Percentiles rank a stretch among this genome's conserved stretches.
phyloP scores from a whole-genome alignment of 2,797 vertebrate species.

The Halcyon leucocephala region DNA sequence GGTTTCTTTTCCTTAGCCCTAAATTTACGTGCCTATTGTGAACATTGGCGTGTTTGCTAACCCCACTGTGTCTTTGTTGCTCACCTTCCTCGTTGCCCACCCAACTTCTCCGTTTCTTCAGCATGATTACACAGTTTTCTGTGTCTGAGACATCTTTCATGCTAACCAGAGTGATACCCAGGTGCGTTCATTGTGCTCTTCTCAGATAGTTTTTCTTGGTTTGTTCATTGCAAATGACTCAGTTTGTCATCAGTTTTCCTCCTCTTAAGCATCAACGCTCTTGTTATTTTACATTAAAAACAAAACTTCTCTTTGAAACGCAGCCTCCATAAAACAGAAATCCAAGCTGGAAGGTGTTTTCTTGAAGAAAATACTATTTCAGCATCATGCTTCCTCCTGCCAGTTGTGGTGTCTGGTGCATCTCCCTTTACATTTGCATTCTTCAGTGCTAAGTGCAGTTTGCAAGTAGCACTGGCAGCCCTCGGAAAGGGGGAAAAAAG shows the following conservation, averaged over 20 bases:
- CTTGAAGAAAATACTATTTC: background rate
- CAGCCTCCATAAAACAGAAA: background rate
- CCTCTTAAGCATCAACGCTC: background rate
- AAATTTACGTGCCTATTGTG: rapidly evolving
- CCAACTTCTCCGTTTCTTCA: background rate
- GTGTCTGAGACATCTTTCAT: background rate
- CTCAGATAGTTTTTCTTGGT: background rate
- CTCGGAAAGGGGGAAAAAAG: background rate
- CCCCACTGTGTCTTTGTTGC: background rate
- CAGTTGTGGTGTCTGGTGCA: background rate
- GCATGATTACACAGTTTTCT: rapidly evolving
- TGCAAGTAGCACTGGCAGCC: background rate
- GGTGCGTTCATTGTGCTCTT: background rate
- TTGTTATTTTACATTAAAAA: background rate
- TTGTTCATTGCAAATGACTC: background rate
- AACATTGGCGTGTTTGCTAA: background rate
- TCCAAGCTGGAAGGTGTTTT: background rate
- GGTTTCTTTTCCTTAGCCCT: background rate
- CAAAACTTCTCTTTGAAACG: background rate
- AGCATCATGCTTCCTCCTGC: background rate
- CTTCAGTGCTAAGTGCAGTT: background rate
- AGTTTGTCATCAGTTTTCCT: background rate
- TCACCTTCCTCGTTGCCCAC: background rate
- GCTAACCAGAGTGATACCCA: background rate
- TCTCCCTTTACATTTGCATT: background rate